Conservation (phyloP, 2,888 invertebrate species). For the Exocentrus adspersus region DNA sequence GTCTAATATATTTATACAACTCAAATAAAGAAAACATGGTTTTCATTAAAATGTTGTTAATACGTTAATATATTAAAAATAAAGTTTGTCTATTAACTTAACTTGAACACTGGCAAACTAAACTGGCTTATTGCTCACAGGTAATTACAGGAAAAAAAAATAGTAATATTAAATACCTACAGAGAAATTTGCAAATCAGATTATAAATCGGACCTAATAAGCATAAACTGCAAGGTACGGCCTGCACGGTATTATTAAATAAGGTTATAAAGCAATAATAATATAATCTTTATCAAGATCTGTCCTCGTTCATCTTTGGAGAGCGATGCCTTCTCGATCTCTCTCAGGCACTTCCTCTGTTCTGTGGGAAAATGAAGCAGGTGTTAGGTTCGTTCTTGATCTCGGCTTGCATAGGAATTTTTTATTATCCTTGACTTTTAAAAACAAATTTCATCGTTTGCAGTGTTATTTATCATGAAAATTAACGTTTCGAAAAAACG, state of each 20-base stretch:
- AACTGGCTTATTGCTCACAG: not conserved
- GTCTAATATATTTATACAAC: not conserved
- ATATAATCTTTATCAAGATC: constrained; percentile 40
- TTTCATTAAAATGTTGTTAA: too few relatives aligned
- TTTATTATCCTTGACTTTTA: constrained; percentile 57
- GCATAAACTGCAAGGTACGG: constrained; percentile 45
- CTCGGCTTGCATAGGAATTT: constrained; percentile 54
- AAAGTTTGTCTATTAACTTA: not conserved
- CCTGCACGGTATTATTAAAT: constrained; percentile 45
- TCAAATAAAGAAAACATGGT: too few relatives aligned
- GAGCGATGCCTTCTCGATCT: constrained; percentile 28
- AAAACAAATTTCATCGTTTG: constrained; percentile 51
- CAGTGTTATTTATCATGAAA: constrained; percentile 43
- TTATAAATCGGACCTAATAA: constrained; percentile 45
- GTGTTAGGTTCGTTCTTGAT: constrained; percentile 60
- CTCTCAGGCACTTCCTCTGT: constrained; percentile 54
- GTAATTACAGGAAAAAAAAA: not conserved
- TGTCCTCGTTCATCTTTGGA: constrained; percentile 30
- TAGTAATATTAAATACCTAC: constrained; percentile 23
- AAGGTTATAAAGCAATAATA: constrained; percentile 39
- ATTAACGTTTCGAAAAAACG: constrained; percentile 40
- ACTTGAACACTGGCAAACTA: not conserved
- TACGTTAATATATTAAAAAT: not conserved
- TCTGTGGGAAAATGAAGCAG: constrained; percentile 68
- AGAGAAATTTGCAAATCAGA: constrained; percentile 47